Base-by-base conservation (phyloP, 2,797 vertebrate species). In the Lindbergichthys nudifrons region DNA sequence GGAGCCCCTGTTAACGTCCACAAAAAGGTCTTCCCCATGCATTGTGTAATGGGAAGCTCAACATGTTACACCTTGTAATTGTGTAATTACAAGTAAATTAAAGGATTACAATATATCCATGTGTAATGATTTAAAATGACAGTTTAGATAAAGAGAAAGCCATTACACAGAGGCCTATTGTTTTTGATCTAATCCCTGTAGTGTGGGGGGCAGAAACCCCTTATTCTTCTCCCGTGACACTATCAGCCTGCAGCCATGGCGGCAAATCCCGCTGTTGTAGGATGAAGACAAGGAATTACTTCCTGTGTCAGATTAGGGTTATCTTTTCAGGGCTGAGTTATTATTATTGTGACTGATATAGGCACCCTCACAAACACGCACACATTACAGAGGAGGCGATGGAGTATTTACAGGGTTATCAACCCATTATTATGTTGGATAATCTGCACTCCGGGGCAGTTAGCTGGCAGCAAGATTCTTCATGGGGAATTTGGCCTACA, bases 281-380 rank as follows among this genome's bases (percentile, higher is more conserved):
- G 70, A 75, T 84, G 86, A 92, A 92, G 91, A 88, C 85, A 79
- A 85, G 87, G 88, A 91, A 90, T 93, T 89, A 92, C 91, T 94
- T 93, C 87, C 83, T 89, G 73, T 90, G 91, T 87, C 88, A 92
- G 90, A 93, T 94, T 92, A 93, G 78, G 89, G 87, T 81, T 89
- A 91, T 92, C 86, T 69, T 86, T 61, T 59, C 79, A 18, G 39
- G 70, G 85, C 87, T 87, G 82, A 87, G 79, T 89, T 92, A 90
- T 91, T 88, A 89, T 91, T 92, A 91, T 83, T 90, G 79, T 92
- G 89, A 87, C 80, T 82, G 79, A 87, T 84, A 88, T 78, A 83
- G 65, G 57, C 59, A 58, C 75, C 41, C 66, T 42, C 52, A 26
- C 41, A 46, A 42, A 53, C 50, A 48, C 57, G 47, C 52, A 18